A percentile compares a stretch with the other conserved stretches of the same genome.
Evolutionary conservation across 2,113 vertebrate species (phyloP).

Genomic region (Panthera leo): DNA sequence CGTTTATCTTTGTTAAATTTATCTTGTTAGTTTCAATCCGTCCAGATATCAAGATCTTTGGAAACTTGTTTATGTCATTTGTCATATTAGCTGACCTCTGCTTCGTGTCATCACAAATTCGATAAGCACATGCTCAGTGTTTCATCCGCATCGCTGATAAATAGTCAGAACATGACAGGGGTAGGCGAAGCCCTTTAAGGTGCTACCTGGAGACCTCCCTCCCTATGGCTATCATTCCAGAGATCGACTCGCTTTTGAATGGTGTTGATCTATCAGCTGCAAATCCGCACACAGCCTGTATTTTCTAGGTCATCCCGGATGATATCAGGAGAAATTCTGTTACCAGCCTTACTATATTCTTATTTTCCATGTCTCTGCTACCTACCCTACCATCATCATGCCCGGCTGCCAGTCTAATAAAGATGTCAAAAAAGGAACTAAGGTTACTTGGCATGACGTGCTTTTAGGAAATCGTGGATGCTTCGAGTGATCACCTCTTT

Average conservation of each 20-base stretch:
- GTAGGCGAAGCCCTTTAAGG: background rate
- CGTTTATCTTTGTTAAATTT: background rate
- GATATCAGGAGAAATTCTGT: background rate
- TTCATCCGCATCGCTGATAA: slow-evolving; percentile 18
- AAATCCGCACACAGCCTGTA: background rate
- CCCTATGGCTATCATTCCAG: background rate
- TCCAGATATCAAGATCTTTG: slow-evolving; percentile 26
- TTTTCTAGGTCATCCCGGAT: background rate
- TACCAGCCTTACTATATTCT: background rate
- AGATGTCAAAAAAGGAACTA: background rate
- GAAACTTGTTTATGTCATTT: slow-evolving; percentile 26
- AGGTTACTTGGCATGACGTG: background rate
- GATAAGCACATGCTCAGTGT: background rate
- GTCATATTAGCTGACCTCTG: slow-evolving; percentile 45
- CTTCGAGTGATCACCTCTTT: background rate
- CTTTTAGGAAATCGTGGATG: background rate
- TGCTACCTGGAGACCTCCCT: background rate
- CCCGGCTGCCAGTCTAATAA: background rate
- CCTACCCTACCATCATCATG: background rate
- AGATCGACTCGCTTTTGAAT: background rate
- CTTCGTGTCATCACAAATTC: slow-evolving; percentile 25
- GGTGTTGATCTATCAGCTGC: background rate
- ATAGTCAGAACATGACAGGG: background rate
- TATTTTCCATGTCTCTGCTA: background rate
- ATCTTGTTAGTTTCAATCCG: background rate